Percentiles rank a stretch among this genome's conserved stretches.
These are phyloP conservation scores for Rhynchomys soricoides DNA, from an alignment of 2,113 vertebrate species.

Conservation along the genomic window DNA sequence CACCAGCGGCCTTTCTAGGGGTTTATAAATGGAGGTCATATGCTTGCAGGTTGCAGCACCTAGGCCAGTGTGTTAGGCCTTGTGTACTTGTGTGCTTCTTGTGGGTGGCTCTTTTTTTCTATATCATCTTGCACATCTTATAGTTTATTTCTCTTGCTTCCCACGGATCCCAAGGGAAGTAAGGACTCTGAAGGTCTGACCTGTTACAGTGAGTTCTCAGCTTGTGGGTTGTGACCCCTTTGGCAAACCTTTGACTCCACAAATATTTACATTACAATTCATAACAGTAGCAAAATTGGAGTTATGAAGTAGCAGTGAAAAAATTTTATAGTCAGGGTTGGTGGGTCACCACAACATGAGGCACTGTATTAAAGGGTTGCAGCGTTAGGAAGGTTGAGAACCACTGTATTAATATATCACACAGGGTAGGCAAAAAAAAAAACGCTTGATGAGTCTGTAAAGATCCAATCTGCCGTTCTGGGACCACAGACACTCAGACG, in stretches of 20 bases:
- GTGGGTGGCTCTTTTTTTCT: background rate
- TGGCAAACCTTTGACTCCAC: too few species aligned
- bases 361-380: background rate
- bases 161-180: background rate
- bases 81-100: background rate
- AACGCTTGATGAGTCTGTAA: accelerated
- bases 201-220: background rate
- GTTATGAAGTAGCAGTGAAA: background rate
- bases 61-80: background rate
- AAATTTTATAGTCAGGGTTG: background rate
- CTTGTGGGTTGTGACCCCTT: background rate
- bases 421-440: background rate
- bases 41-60: background rate
- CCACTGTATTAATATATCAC: background rate
- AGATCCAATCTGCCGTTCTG: background rate
- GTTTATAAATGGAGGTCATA: accelerated
- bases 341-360: background rate
- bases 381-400: background rate
- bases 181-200: background rate
- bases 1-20: background rate
- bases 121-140: background rate
- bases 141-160: background rate
- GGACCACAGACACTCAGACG: background rate
- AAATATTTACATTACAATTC: background rate
- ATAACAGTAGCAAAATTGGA: background rate